phyloP scores from a whole-genome alignment of 2,797 vertebrate species.

The Holocentrus rufus region DNA sequence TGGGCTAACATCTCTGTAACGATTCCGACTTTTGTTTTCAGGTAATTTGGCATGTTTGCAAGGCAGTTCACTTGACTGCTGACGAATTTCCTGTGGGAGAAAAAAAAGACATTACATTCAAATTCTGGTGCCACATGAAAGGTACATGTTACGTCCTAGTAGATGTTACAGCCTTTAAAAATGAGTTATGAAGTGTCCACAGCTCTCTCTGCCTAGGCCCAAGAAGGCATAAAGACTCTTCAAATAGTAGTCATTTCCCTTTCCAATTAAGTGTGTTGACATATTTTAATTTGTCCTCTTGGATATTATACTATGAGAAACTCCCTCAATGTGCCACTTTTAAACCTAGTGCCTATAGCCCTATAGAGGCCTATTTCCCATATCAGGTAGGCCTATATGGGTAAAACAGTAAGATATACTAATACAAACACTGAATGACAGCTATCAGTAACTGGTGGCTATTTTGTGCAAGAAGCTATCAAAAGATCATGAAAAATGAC shows the following conservation, averaged over 20 bases:
- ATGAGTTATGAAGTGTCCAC: not conserved
- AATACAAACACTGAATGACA: not conserved
- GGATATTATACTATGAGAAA: not conserved
- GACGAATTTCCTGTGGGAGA: constrained; percentile 89
- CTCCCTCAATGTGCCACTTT: not conserved
- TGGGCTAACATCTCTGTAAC: constrained; percentile 99
- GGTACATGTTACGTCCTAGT: not conserved
- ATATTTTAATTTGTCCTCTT: not conserved
- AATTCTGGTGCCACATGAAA: not conserved
- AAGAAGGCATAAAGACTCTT: not conserved
- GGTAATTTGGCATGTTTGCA: constrained; percentile 95
- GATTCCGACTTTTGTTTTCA: constrained; percentile 96
- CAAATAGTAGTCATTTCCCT: too few relatives aligned
- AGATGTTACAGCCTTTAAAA: not conserved
- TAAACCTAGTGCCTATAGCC: not conserved
- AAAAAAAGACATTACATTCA: constrained; percentile 15
- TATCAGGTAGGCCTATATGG: not conserved
- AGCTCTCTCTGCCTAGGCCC: not conserved
- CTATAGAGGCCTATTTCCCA: too few relatives aligned
- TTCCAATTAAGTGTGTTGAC: not conserved
- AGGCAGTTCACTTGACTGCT: constrained; percentile 95
- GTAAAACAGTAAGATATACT: not conserved
- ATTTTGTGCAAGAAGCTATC: not conserved
- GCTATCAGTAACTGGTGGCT: not conserved
- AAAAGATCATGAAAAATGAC: too few relatives aligned